Base-by-base conservation (phyloP, 2,113 vertebrate species). In the Lasiurus cinereus region DNA sequence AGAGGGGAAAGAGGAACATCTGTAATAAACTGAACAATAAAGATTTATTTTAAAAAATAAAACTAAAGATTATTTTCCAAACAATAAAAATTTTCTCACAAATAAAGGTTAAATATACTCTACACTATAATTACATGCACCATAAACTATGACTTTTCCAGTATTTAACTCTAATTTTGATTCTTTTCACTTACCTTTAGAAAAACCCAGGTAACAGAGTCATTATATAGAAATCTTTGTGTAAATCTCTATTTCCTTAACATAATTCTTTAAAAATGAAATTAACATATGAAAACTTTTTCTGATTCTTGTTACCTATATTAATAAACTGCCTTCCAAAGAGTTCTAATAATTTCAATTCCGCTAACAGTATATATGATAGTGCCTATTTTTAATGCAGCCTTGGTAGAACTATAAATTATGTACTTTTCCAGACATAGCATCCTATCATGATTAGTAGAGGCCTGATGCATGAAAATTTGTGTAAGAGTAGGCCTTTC, bases 211-310 rank as follows among this genome's bases (percentile, higher is more conserved):
- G 66, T 54, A 48, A 79, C 46, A 72, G 33, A 64, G 18, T 64
- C n/a, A 70, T 84, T 46, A 66, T 31, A 74, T 2, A 88, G 16
- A 88, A 95, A 52, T 70, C 59, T 92, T 31, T 95, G 52, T 48
- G 10, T 76, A 18, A 91, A 54, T 73, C 74, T 72, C 31, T 72
- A 39, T 64, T 86, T 56, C 31, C 36, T 67, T 74, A 91, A 56
- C 16, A 90, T 39, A 62, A 54, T 73, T 56, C 48, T 82, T 46
- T 67, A 82, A 91, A 91, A 91, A 13, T 52, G 2, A 46, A 73
- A 62, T 90, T 27, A 72, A 85, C 64, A 54, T 79, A 79, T 79
- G 27, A 79, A 73, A 73, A 24, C 29, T 31, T 72, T 43, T 46
- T 29, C 6, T 43, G 74, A 15, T 16, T 88, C 36, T 48, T 78